These are phyloP conservation scores for Drosophila ercepeae DNA, from an alignment of 1,140 invertebrate genomes.

Conservation along the genomic window DNA sequence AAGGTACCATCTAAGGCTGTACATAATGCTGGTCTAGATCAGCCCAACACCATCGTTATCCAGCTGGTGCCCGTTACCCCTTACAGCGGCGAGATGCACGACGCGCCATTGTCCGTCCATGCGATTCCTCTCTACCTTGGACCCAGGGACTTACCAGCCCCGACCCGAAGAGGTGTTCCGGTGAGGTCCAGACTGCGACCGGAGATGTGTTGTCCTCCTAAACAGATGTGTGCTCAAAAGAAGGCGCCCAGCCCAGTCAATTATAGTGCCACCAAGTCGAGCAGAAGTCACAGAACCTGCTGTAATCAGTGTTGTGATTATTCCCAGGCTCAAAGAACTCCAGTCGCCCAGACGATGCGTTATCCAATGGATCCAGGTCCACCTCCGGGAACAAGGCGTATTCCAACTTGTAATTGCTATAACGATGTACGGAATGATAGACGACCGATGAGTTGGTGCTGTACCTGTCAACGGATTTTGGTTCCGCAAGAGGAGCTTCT, in stretches of 20 bases:
- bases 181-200: neutral
- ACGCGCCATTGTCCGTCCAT: constrained; percentile 4
- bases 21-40: neutral
- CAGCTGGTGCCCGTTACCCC: constrained; percentile 10
- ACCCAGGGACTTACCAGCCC: neutral
- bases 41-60: constrained; percentile 28
- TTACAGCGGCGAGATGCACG: neutral
- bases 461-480: neutral
- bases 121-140: constrained; percentile 7
- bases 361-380: neutral
- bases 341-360: neutral
- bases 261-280: too few relatives aligned
- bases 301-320: neutral
- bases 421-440: neutral
- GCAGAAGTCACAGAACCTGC: neutral
- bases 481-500: neutral
- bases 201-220: neutral
- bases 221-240: neutral
- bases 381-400: too few relatives aligned
- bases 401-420: neutral
- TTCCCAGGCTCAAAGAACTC: neutral
- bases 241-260: too few relatives aligned
- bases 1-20: neutral
- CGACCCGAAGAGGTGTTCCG: neutral
- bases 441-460: neutral